Evolutionary conservation across 2,797 vertebrate genomes (phyloP), one percentile per base, ranked within the genome.

Genomic region (Alosa sapidissima): DNA sequence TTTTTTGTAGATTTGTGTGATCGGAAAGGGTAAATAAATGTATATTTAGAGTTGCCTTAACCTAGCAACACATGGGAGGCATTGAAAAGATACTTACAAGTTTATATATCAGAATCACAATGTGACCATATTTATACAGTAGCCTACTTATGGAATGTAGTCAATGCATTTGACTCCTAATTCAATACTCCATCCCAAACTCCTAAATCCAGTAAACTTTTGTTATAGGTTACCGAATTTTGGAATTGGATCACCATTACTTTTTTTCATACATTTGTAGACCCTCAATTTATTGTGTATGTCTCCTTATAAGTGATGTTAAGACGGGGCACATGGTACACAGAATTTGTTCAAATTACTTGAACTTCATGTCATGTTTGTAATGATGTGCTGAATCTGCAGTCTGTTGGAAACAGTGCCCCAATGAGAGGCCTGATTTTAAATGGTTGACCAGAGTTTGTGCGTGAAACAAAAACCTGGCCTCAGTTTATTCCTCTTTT

Each of bases 11-110:
- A 21, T 78, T 28, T 28, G 19, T 78, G 36, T 78, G 28, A 47
- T 47, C 16, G 72, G 72, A 78, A 78, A 45, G 36, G 16, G 10
- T 28, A 47, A 45, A 47, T 49, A 47, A 72, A 83, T 19, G 68
- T 33, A 82, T 81, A 85, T 85, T 83, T 55, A 24, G 13, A 78
- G 68, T 78, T 82, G 55, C 68, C 47, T 84, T 84, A 60, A 78
- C 72, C 16, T 78, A 78, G 68, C 68, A 41, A 75, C 33, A 78
- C 36, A 47, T 47, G 72, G 72, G 72, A 47, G 72, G 72, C 72
- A 47, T 78, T 45, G 36, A 45, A 78, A 41, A 21, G 41, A 14
- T 45, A 72, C 65, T 36, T 28, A 65, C 2, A 65, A 58, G 19
- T 68, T 75, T 75, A 13, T 72, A 36, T 78, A 16, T 78, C 36